Base-by-base conservation (phyloP, 2,113 vertebrate genomes). In the Oryzias woworae region DNA sequence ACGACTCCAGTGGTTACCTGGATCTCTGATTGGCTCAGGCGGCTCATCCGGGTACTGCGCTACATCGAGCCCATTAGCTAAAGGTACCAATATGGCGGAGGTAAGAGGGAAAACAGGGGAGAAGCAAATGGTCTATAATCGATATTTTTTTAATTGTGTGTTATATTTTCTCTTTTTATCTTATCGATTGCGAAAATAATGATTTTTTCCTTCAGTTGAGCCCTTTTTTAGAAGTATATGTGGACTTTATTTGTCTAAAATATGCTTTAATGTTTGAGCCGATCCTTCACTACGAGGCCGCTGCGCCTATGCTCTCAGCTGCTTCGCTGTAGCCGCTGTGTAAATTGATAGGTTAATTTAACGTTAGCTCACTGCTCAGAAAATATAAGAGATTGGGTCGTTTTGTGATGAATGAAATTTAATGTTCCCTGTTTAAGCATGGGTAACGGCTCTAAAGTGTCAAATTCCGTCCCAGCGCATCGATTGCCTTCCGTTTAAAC, bases 21-120 rank as follows among this genome's bases (percentile, higher is more conserved):
- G 68, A 67, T 15, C 53, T 79, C 60, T 80, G 83, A 96, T 96
- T 96, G 95, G 95, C 87, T 92, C 73, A 88, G 86, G 78, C 87
- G 85, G 84, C 79, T 88, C 81, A 98, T 97, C 94, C 96, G 96
- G 95, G 95, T 92, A 94, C 91, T 93, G 87, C 77, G 91, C 90
- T 87, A 88, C 85, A 88, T 90, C 89, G 92, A 91, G 92, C 90
- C 91, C 91, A 95, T 94, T 91, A 94, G 93, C 92, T 89, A 92
- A 94, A 95, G 93, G 93, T 95, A 95, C 93, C 95, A 96, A 96
- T 95, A 96, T 97, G 95, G 95, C 96, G 96, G 95, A 98, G 96
- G 96, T 96, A 94, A 97, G 96, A 84, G 90, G 92, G 91, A 93
- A 92, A 95, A 95, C 90, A 85, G 92, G 92, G 90, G 71, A 93